Evolutionary conservation across 1,140 invertebrate genomes (phyloP).

Genomic region (Scaptomyza montana): DNA sequence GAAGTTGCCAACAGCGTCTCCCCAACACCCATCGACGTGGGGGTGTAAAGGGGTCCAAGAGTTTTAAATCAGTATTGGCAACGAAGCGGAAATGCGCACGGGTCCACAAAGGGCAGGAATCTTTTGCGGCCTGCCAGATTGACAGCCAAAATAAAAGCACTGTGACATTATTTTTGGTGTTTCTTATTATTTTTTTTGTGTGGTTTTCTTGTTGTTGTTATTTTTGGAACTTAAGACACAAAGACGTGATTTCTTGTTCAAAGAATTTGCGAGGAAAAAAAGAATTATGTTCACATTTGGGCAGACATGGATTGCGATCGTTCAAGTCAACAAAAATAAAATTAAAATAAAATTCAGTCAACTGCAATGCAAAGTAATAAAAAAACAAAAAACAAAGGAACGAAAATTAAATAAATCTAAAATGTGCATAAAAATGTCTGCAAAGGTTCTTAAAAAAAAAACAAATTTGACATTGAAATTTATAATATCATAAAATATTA

Average conservation of each 20-base stretch:
- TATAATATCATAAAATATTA: background rate
- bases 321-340: constrained; percentile 44
- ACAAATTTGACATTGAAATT: background rate
- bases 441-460: constrained; percentile 12
- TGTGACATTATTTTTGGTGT: constrained; percentile 31
- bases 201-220: constrained; percentile 9
- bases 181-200: constrained; percentile 17
- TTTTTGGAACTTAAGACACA: constrained; percentile 58
- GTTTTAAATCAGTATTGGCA: constrained; percentile 60
- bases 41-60: background rate
- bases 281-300: constrained; percentile 59
- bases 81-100: constrained; percentile 71
- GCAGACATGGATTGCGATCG: constrained; percentile 51
- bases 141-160: constrained; percentile 32
- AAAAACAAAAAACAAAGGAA: constrained; percentile 20
- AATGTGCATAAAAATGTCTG: constrained; percentile 17
- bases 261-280: constrained; percentile 49
- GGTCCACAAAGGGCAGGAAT: constrained; percentile 36
- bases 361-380: constrained; percentile 47
- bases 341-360: constrained; percentile 60
- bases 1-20: constrained; percentile 46
- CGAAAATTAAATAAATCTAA: constrained; percentile 15
- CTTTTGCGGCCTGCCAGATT: constrained; percentile 3
- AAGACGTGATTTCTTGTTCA: constrained; percentile 69
- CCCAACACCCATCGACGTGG: background rate